phyloP scores from a whole-genome alignment of 2,888 invertebrate species.

The Cyaniris semiargus region DNA sequence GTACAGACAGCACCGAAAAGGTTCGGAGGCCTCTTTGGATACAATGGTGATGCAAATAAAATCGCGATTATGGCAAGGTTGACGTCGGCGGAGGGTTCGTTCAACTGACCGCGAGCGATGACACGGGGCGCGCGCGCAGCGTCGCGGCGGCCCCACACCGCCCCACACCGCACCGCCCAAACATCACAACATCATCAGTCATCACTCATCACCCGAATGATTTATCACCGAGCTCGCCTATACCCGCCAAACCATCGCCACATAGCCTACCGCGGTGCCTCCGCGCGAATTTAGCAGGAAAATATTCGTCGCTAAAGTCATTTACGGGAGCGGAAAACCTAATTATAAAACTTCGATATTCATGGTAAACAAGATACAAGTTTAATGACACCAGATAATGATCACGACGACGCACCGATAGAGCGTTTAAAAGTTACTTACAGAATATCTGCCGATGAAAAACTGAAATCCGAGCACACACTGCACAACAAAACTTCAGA shows the following conservation, averaged over 20 bases:
- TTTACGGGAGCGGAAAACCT: conserved; percentile 10
- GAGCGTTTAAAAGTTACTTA: conserved; percentile 34
- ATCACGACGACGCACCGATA: background rate
- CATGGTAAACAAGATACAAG: conserved; percentile 25
- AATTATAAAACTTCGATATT: conserved; percentile 20
- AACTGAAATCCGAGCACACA: conserved; percentile 71
- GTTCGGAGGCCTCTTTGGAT: conserved; percentile 59
- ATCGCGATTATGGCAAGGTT: conserved; percentile 80
- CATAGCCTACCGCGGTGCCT: background rate
- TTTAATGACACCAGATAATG: conserved; percentile 29
- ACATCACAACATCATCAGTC: conserved; percentile 41
- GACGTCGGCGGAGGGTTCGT: conserved; percentile 77
- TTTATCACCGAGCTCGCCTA: conserved; percentile 22
- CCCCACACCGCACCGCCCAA: conserved; percentile 46
- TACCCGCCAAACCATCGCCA: background rate
- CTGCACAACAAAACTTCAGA: conserved; percentile 54
- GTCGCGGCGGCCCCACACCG: conserved; percentile 60
- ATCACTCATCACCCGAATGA: conserved; percentile 34
- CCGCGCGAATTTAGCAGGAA: background rate
- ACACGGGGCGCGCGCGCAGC: conserved; percentile 71
- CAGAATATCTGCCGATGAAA: conserved; percentile 54
- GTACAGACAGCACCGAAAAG: conserved; percentile 44
- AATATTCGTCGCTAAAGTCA: conserved; percentile 2
- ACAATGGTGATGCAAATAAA: conserved; percentile 77
- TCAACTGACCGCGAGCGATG: conserved; percentile 80